A percentile compares a stretch with the other conserved stretches of the same genome.
Conservation (phyloP, 2,113 vertebrate species). For the Sceloporus tristichus region DNA sequence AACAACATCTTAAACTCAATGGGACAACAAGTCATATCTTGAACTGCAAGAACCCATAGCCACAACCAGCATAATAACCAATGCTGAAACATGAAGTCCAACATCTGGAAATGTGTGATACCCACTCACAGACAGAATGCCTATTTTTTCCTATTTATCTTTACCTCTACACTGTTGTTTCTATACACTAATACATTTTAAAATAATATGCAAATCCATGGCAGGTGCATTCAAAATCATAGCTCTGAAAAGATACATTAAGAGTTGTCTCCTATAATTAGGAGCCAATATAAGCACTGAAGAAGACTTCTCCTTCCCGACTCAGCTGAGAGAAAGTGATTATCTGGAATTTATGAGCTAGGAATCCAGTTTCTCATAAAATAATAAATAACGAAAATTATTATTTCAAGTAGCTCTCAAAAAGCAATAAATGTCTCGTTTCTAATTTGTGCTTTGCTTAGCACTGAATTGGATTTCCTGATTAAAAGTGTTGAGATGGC, state of each 20-base stretch:
- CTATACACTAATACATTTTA: not conserved
- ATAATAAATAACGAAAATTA: conserved; percentile 8
- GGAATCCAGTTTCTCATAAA: not conserved
- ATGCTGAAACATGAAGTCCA: no score
- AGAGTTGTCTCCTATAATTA: not conserved
- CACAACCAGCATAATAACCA: no score
- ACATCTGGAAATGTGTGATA: no score
- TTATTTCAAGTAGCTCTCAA: not conserved
- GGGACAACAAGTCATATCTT: no score
- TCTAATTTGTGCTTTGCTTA: conserved; percentile 2
- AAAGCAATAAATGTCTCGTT: not conserved
- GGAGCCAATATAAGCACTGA: not conserved
- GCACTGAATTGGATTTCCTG: not conserved
- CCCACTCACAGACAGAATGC: no score
- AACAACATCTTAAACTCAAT: no score
- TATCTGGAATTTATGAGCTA: conserved; percentile 5
- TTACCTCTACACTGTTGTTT: not conserved
- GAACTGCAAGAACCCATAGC: no score
- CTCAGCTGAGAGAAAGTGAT: not conserved
- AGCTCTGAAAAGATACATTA: not conserved
- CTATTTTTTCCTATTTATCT: not conserved
- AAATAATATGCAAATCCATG: not conserved
- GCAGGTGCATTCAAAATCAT: not conserved
- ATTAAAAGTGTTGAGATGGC: not conserved
- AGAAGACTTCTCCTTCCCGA: not conserved